Evolutionary conservation across 2,888 invertebrate genomes (phyloP).

Genomic region (Meiosimyza platycephala): DNA sequence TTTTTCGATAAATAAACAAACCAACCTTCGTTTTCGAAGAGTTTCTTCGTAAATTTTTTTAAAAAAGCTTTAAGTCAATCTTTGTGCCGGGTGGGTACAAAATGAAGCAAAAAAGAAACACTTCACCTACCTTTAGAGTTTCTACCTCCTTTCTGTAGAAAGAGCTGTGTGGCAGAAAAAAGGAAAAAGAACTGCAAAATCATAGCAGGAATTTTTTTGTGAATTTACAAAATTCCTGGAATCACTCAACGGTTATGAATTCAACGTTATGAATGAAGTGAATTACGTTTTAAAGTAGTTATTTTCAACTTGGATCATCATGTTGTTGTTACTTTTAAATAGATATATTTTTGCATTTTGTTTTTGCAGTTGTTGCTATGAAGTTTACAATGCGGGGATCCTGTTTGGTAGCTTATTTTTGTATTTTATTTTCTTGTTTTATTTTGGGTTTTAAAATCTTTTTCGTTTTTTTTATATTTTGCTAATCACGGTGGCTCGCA

Average conservation of each 20-base stretch:
- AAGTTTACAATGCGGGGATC: slow-evolving; percentile 28
- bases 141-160: slow-evolving; percentile 37
- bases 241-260: slow-evolving; percentile 48
- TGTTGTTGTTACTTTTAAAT: slow-evolving; percentile 21
- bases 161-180: slow-evolving; percentile 34
- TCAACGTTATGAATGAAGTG: slow-evolving; percentile 45
- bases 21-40: too few relatives aligned
- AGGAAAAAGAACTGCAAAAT: slow-evolving; percentile 14
- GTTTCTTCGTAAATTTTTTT: too few relatives aligned
- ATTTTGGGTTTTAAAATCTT: neutral
- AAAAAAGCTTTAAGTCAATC: too few relatives aligned
- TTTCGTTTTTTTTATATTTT: neutral
- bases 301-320: slow-evolving; percentile 2
- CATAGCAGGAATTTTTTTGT: slow-evolving; percentile 25
- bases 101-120: slow-evolving; percentile 23
- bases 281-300: slow-evolving; percentile 34
- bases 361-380: slow-evolving; percentile 12
- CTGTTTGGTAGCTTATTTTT: slow-evolving; percentile 2
- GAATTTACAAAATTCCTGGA: slow-evolving; percentile 50
- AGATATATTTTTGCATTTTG: slow-evolving; percentile 8
- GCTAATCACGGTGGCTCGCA: slow-evolving; percentile 37
- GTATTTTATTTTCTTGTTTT: neutral
- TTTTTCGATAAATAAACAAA: too few relatives aligned
- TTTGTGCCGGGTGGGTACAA: slow-evolving; percentile 13
- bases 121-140: slow-evolving; percentile 38